Evolutionary conservation across 2,797 vertebrate species (phyloP).

Genomic region (Xiphorhynchus erythropygius): DNA sequence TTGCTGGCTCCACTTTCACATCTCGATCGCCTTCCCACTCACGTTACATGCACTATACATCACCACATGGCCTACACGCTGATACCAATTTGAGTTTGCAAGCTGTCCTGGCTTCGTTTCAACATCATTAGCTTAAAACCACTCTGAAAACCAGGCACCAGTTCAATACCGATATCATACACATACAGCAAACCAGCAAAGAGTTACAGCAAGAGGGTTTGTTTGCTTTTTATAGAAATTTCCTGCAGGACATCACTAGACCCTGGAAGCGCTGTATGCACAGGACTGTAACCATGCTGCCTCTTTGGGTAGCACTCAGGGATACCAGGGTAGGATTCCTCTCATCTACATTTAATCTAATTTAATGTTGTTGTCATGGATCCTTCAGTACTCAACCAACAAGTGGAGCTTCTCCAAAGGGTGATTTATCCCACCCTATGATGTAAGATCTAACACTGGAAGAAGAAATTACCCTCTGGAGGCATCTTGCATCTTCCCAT

Average conservation of each 20-base stretch:
- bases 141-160: not conserved
- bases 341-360: not conserved
- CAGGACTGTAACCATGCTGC: accelerated
- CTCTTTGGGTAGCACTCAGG: not conserved
- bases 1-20: slow-evolving; percentile 5
- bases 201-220: not conserved
- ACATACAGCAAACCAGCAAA: not conserved
- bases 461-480: not conserved
- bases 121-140: slow-evolving; percentile 40
- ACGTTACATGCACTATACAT: not conserved
- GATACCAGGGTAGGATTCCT: not conserved
- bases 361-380: not conserved
- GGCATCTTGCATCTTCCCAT: not conserved
- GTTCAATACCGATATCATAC: not conserved
- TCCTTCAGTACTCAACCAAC: accelerated
- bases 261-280: not conserved
- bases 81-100: not conserved
- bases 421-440: not conserved
- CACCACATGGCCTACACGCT: not conserved
- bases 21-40: not conserved
- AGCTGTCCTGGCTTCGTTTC: not conserved
- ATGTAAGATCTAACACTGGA: not conserved
- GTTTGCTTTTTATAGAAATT: not conserved
- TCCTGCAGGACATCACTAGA: not conserved
- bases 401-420: not conserved